A percentile compares a stretch with the other conserved stretches of the same genome.
Conservation (phyloP, 2,888 invertebrate genomes). For the Microplitis manilae region DNA sequence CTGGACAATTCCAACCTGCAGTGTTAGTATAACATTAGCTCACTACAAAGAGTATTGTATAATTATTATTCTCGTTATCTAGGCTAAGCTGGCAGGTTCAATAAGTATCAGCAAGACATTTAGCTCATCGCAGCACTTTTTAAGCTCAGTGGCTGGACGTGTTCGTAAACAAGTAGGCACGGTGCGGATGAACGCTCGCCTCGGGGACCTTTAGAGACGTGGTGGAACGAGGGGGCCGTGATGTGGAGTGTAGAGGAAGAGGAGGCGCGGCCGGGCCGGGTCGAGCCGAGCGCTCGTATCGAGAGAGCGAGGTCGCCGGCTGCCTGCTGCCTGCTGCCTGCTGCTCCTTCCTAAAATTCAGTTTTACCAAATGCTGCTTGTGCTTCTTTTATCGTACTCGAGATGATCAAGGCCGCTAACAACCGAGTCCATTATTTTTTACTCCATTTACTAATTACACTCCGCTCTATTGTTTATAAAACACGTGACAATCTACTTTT, state of each 20-base stretch:
- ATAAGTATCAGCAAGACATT: background rate
- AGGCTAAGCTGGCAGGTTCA: background rate
- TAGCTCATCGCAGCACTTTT: background rate
- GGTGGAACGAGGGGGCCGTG: conserved; percentile 18
- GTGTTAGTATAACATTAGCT: conserved; percentile 12
- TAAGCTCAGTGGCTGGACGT: too few species aligned
- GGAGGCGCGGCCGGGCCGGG: conserved; percentile 27
- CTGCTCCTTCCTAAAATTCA: conserved; percentile 33
- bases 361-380: background rate
- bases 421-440: conserved; percentile 13
- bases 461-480: conserved; percentile 19
- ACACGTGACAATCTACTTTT: conserved; percentile 28
- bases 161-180: background rate
- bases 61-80: background rate
- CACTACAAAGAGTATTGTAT: background rate
- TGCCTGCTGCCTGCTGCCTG: conserved; percentile 23
- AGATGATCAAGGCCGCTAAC: background rate
- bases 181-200: background rate
- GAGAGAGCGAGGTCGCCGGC: conserved; percentile 40
- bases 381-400: conserved; percentile 3
- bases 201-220: background rate
- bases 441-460: background rate
- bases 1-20: conserved; percentile 29
- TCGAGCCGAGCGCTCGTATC: background rate
- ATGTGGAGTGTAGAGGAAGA: conserved; percentile 12